Base-by-base conservation (phyloP, 1,140 invertebrate species). In the Eciton burchellii region DNA sequence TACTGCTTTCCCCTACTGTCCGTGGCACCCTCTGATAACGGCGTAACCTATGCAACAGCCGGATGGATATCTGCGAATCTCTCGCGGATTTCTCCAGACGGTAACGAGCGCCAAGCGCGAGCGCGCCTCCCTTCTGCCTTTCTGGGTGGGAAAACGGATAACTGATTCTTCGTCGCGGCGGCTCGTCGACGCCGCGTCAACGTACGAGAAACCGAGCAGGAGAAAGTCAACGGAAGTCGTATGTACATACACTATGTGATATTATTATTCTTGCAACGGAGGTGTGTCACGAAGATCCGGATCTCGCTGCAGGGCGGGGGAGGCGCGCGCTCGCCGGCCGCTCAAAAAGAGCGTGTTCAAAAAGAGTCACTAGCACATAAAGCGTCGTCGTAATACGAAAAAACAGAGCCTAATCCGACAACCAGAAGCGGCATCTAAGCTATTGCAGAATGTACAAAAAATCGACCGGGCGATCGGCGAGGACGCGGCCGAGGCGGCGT, bases 1-100 rank as follows among this genome's bases (percentile, higher is more conserved):
- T 84, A 71, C 65, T 84, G 82, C 35, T 82, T 89, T 83, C 81
- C 82, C 86, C 74, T 87, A 88, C 71, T 87, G 88, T 89, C 72
- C 84, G 79, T 84, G 74, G 82, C 76, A 90, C 88, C 90, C 90
- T 90, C 90, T 91, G 90, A 90, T 90, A 90, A 90, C 89, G 87
- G 89, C 63, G 72, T 90, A 88, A 79, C 85, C 84, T 83, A 88
- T 72, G 70, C 81, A 88, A 88, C 86, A 88, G 81, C 52, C 60
- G 65, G 43, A 4, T 82, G 82, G 86, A 87, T 43, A 26, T 60
- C 57, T 49, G 57, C 83, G n/a, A 52, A 19, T 9, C 59, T n/a
- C n/a, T n/a, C 60, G 43, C 68, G 84, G 84, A 81, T 60, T 56
- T 21, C 45, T 84, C 82, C 70, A 81, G 76, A 54, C 60, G 43